Base-by-base conservation (phyloP, 2,888 invertebrate genomes). In the Hypselothyrea guttata region DNA sequence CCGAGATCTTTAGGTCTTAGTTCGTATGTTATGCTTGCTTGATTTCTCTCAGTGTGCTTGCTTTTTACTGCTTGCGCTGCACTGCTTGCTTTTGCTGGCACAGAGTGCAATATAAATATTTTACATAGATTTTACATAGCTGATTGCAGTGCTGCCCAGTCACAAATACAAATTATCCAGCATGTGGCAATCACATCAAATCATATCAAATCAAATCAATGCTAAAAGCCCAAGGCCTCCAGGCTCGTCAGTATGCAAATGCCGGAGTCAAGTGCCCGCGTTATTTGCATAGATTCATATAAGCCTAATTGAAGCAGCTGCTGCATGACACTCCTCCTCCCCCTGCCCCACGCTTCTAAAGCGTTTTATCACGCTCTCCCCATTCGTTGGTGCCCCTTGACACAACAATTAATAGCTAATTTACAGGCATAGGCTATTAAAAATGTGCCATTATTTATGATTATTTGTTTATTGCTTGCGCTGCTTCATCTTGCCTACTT, bases 71-170 rank as follows among this genome's bases (percentile, higher is more conserved):
- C n/a, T n/a, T n/a, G n/a, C n/a, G n/a, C n/a, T n/a, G n/a, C n/a
- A n/a, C n/a, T n/a, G n/a, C n/a, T n/a, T n/a, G n/a, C n/a, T n/a
- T n/a, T n/a, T n/a, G n/a, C n/a, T n/a, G n/a, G n/a, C n/a, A n/a
- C n/a, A n/a, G n/a, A 75, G 75, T 75, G 81, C 75, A 79, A 65
- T 79, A 85, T 78, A 78, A 78, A 78, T 78, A 78, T 78, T 78
- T 78, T 85, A 78, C 86, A 78, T 78, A 83, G 86, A 78, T 78
- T 78, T 78, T 79, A 85, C 86, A 85, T 85, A 85, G 86, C 81
- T 78, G 78, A 78, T 85, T 78, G 78, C 68, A 79, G 84, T 68
- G 69, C 49, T 46, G 38, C 33, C 42, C 22, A 13, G 33, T 41
- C 52, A 40, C 49, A 61, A 63, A 76, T 84, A 40, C 49, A 61